phyloP scores from a whole-genome alignment of 1,140 invertebrate genomes.

The Charaxes varanes region DNA sequence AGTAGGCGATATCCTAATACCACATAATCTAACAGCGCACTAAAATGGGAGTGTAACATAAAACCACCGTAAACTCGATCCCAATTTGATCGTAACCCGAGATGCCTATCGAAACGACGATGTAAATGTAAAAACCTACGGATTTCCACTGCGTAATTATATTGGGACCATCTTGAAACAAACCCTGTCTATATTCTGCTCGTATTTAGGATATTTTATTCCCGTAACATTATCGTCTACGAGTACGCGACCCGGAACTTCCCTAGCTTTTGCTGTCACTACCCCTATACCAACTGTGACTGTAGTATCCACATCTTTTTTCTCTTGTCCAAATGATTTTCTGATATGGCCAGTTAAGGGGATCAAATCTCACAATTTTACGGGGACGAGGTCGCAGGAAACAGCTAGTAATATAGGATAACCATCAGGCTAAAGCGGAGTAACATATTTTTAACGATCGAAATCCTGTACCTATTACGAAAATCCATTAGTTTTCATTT shows the following conservation, averaged over 20 bases:
- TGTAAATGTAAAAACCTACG: conserved; percentile 25
- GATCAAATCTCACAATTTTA: too few species aligned
- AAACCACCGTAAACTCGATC: conserved; percentile 21
- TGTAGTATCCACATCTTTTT: too few species aligned
- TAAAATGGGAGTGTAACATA: conserved; percentile 19
- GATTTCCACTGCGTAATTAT: conserved; percentile 8
- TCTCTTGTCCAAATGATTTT: too few species aligned
- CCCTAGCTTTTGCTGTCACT: too few species aligned
- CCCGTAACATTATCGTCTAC: background rate
- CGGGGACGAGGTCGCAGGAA: conserved; percentile 3
- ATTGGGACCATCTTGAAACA: conserved; percentile 7
- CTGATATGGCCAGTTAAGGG: too few species aligned
- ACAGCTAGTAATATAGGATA: background rate
- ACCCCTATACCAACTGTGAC: too few species aligned
- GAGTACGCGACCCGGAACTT: too few species aligned
- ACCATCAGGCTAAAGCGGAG: background rate
- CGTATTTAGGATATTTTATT: too few species aligned
- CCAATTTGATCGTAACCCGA: conserved; percentile 21
- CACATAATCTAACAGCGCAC: conserved; percentile 21
- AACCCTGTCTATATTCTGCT: too few species aligned
- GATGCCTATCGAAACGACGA: conserved; percentile 25
- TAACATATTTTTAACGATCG: conserved; percentile 7
- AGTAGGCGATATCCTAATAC: background rate
- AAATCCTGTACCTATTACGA: conserved; percentile 11
- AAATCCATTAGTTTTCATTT: conserved; percentile 21